A percentile compares a stretch with the other conserved stretches of the same genome.
Evolutionary conservation across 2,113 vertebrate species (phyloP).

Genomic region (Zootoca vivipara): DNA sequence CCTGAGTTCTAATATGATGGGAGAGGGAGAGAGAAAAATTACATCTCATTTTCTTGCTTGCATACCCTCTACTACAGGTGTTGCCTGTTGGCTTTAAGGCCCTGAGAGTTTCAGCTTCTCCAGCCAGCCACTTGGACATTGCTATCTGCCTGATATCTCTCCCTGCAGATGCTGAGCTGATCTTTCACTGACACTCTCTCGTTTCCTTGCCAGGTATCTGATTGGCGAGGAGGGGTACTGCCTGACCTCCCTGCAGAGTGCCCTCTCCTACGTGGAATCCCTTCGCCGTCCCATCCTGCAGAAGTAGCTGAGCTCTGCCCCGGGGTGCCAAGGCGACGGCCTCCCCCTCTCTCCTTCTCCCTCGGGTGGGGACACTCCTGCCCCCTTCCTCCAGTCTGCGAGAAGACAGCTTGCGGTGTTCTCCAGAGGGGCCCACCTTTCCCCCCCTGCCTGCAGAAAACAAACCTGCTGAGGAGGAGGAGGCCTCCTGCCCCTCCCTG

Average conservation of each 20-base stretch:
- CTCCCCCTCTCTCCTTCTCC: too few relatives aligned
- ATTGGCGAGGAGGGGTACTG: conserved; percentile 97
- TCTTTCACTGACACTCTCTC: neutral
- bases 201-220: conserved; percentile 78
- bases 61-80: neutral
- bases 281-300: conserved; percentile 66
- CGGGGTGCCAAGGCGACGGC: neutral
- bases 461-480: neutral
- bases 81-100: neutral
- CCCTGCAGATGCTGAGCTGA: neutral
- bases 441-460: too few relatives aligned
- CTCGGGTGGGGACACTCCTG: neutral
- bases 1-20: too few relatives aligned
- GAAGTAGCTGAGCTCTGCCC: neutral
- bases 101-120: neutral
- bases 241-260: conserved; percentile 93
- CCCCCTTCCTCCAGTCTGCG: neutral
- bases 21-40: too few relatives aligned
- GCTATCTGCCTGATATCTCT: neutral
- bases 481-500: too few relatives aligned
- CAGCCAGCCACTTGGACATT: neutral
- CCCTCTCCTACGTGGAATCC: conserved; percentile 87
- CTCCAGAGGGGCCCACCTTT: neutral
- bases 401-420: neutral
- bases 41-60: too few relatives aligned